These are phyloP conservation scores for Noctua fimbriata DNA, from an alignment of 2,888 invertebrate species.

Conservation along the genomic window DNA sequence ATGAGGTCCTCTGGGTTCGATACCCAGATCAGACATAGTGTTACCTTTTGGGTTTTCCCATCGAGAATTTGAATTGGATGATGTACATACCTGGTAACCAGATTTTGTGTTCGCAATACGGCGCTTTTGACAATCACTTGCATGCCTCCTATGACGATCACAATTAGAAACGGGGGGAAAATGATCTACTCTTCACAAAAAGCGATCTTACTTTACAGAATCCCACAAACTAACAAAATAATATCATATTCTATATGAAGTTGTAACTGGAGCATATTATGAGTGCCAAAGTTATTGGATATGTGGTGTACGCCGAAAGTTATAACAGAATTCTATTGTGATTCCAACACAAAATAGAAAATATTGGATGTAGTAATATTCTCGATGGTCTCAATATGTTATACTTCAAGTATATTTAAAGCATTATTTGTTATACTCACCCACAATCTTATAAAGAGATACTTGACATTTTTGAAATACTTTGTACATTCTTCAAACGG, in stretches of 20 bases:
- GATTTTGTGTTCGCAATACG: neutral
- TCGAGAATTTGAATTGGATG: neutral
- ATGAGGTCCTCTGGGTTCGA: neutral
- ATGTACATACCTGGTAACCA: neutral
- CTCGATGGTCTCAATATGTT: slow-evolving; percentile 54
- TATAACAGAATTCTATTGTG: slow-evolving; percentile 53
- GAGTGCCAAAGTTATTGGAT: slow-evolving; percentile 49
- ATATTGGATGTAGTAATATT: slow-evolving; percentile 54
- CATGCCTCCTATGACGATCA: slow-evolving; percentile 1
- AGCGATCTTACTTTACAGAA: slow-evolving; percentile 4
- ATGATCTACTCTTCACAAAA: slow-evolving; percentile 8
- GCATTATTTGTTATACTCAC: slow-evolving; percentile 36
- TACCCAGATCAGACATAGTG: neutral
- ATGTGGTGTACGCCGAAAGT: slow-evolving; percentile 28
- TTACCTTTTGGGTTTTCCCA: neutral
- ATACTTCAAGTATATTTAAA: slow-evolving; percentile 41
- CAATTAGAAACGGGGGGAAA: neutral
- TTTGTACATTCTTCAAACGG: slow-evolving; percentile 41
- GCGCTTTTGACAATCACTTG: slow-evolving; percentile 14
- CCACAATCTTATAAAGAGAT: slow-evolving; percentile 33
- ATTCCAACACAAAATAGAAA: slow-evolving; percentile 49
- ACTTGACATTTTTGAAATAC: slow-evolving; percentile 22
- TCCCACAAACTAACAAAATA: slow-evolving; percentile 22
- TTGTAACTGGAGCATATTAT: slow-evolving; percentile 32
- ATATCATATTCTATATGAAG: slow-evolving; percentile 2